Evolutionary conservation across 2,888 invertebrate species (phyloP), one percentile per base, ranked within the genome.

Genomic region (Pharmacophagus antenor): DNA sequence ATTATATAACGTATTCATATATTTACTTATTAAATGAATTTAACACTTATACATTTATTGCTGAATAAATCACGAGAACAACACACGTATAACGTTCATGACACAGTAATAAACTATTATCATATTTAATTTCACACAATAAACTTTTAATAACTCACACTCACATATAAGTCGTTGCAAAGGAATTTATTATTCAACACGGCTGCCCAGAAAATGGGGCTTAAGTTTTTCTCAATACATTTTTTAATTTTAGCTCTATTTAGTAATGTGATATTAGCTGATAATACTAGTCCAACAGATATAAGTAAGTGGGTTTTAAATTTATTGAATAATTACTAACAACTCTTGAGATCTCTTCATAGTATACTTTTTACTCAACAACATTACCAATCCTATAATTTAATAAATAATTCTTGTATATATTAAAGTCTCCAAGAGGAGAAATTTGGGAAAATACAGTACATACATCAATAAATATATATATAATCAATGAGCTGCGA

Each of bases 131-230:
- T 25, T 44, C 37, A 60, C 23, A 18, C 8, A 48, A 21, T 44
- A 55, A 42, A 8, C 10, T 20, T 50, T 56, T 60, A 22, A 61
- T 61, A 41, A 53, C 56, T 31, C 22, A 6, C 41, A 37, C 8
- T 1, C 17, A 48, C 12, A 48, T 61, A 61, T 56, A 61, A 61
- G 47, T 23, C 25, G 41, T 10, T 25, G 52, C 48, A 48, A 10
- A 37, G 20, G 31, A 42, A 56, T 5, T 37, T 22, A n/a, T 22
- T 15, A 18, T 42, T 23, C 15, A 56, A 46, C 52, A 25, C 18
- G 21, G 31, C 20, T 51, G 21, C 56, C 61, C 61, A 27, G 47
- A 60, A 56, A 53, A 61, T 61, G 61, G 61, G 56, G 31, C 56
- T 27, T 31, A 61, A 48, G 25, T 47, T 48, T 21, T 56, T 17